Evolutionary conservation across 2,888 invertebrate species (phyloP), one percentile per base, ranked within the genome.

Genomic region (Sinotaia quadrata): DNA sequence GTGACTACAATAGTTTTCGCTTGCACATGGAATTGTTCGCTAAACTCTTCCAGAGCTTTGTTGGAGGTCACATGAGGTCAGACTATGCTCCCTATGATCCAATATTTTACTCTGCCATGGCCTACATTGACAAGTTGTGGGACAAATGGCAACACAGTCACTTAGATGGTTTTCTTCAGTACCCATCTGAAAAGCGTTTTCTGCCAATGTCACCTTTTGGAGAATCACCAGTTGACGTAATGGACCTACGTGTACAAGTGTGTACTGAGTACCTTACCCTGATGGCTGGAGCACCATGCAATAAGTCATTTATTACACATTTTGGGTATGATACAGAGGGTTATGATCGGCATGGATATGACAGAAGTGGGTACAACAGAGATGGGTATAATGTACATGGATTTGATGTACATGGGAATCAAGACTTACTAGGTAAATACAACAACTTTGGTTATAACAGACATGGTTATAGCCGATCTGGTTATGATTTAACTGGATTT

Each of bases 111-210:
- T 84, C 86, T 15, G 78, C 82, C 12, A 75, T 82, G 69, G 85
- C 87, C n/a, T 87, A 80, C 69, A 77, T 87, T 58, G 87, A 87
- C 71, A 83, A 84, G 68, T 68, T 87, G 3, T 87, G 86, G 85
- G 74, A 80, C 71, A 78, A 81, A 5, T 87, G 87, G 87, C 81
- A 82, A 63, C 71, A 74, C 29, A 77, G 76, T 47, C 78, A 84
- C 65, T 73, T 77, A 18, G 77, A 80, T 51, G 78, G 81, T n/a
- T 56, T 82, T 0, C 71, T 79, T 10, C 62, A 65, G n/a, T 86
- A 82, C 72, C 84, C 84, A 2, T 75, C 75, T 51, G 72, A 77
- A 8, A 51, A 73, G 0, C 72, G 84, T 27, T 87, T 84, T 71
- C 72, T 78, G 57, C 83, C 82, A 4, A 79, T 87, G 79, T 74